A percentile compares a stretch with the other conserved stretches of the same genome.
These are phyloP conservation scores for Cygnus atratus DNA, from an alignment of 2,113 vertebrate species.

Conservation along the genomic window DNA sequence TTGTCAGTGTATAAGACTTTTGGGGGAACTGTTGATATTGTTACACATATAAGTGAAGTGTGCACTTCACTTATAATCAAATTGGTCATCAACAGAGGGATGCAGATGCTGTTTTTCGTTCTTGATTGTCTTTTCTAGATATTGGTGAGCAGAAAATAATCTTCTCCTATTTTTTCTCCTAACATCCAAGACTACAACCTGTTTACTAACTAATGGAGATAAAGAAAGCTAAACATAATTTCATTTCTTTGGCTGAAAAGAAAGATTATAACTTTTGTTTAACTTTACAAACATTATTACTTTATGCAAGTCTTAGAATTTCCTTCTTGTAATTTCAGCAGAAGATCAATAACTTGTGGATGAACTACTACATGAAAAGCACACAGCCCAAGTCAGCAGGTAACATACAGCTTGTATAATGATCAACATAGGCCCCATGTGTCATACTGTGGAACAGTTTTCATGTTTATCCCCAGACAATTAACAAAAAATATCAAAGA, in stretches of 20 bases:
- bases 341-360: background rate
- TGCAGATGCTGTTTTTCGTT: background rate
- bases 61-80: background rate
- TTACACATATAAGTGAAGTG: background rate
- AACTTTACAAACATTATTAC: background rate
- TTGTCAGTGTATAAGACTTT: background rate
- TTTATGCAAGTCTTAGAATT: background rate
- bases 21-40: background rate
- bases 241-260: background rate
- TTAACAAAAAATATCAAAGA: background rate
- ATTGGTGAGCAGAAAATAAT: background rate
- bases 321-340: background rate
- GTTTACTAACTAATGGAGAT: background rate
- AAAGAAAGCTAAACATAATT: background rate
- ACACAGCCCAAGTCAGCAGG: background rate
- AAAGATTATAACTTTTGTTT: background rate
- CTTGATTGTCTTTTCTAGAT: background rate
- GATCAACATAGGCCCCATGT: background rate
- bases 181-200: background rate
- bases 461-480: background rate
- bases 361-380: background rate
- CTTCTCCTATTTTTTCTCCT: background rate
- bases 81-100: background rate
- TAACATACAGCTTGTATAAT: background rate
- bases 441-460: background rate